phyloP scores from a whole-genome alignment of 2,113 vertebrate genomes.

The Ramphastos sulfuratus region DNA sequence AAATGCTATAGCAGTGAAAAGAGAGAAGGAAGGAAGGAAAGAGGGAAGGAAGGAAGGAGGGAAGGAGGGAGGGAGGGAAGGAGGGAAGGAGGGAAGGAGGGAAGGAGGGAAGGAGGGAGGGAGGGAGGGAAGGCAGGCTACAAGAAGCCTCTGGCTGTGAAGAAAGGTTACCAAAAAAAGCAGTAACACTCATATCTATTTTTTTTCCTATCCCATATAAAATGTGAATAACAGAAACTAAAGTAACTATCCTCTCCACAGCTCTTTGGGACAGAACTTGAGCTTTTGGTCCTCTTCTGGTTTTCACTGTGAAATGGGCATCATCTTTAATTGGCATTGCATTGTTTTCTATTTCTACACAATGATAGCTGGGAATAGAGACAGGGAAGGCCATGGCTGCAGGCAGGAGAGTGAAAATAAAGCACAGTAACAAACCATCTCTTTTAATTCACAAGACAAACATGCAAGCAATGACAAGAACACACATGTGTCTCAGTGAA shows the following conservation, averaged over 20 bases:
- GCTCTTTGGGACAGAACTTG: background rate
- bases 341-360: background rate
- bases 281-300: background rate
- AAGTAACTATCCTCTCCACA: background rate
- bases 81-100: too few relatives aligned
- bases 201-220: background rate
- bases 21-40: too few relatives aligned
- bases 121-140: too few relatives aligned
- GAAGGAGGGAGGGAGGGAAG: too few relatives aligned
- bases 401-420: slow-evolving; percentile 41
- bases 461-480: slow-evolving; percentile 61
- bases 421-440: background rate
- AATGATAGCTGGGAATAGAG: background rate
- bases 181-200: background rate
- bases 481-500: slow-evolving; percentile 71
- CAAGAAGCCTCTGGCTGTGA: background rate
- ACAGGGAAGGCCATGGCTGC: background rate
- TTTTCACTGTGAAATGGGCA: slow-evolving; percentile 57
- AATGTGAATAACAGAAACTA: background rate
- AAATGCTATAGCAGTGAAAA: background rate
- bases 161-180: background rate
- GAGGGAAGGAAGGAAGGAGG: too few relatives aligned
- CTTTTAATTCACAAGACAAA: slow-evolving; percentile 1
- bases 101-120: too few relatives aligned
- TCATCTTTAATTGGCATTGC: background rate